Conservation (phyloP, 2,797 vertebrate genomes). For the Cuniculus paca region DNA sequence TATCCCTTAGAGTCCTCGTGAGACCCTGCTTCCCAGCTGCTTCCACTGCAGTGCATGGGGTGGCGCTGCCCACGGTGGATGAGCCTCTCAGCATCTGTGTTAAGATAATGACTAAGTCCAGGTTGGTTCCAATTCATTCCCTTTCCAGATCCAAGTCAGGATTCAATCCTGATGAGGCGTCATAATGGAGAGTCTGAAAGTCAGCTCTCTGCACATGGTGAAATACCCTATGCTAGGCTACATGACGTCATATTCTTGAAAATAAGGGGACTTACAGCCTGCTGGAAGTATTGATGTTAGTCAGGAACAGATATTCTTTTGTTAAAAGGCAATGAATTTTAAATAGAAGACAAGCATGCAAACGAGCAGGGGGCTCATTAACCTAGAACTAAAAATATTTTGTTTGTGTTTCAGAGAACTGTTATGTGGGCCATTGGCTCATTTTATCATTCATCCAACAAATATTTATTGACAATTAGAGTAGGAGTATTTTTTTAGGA, state of each 20-base stretch:
- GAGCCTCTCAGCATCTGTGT: conserved; percentile 1
- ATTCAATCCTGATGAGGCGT: conserved; percentile 1
- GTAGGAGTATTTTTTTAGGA: conserved; percentile 16
- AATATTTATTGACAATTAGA: conserved; percentile 45
- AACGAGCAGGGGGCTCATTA: conserved; percentile 56
- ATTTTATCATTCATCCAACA: neutral
- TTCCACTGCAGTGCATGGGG: neutral
- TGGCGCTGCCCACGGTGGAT: neutral
- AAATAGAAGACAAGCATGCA: conserved; percentile 66
- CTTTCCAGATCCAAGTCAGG: conserved; percentile 32
- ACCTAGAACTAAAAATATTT: conserved; percentile 65
- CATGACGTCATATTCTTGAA: conserved; percentile 62
- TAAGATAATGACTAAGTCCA: conserved; percentile 17
- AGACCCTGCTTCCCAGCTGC: neutral
- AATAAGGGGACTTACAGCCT: conserved; percentile 8
- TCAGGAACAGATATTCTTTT: conserved; percentile 45
- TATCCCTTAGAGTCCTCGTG: neutral
- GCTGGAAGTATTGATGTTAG: conserved; percentile 59
- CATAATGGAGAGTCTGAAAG: conserved; percentile 60
- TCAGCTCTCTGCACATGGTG: neutral
- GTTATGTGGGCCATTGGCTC: neutral
- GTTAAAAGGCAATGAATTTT: conserved; percentile 68
- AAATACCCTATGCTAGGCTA: neutral
- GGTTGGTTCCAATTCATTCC: neutral
- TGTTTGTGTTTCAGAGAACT: conserved; percentile 60